These are phyloP conservation scores for Ptychoptera contaminata DNA, from an alignment of 2,888 invertebrate species.

Conservation along the genomic window DNA sequence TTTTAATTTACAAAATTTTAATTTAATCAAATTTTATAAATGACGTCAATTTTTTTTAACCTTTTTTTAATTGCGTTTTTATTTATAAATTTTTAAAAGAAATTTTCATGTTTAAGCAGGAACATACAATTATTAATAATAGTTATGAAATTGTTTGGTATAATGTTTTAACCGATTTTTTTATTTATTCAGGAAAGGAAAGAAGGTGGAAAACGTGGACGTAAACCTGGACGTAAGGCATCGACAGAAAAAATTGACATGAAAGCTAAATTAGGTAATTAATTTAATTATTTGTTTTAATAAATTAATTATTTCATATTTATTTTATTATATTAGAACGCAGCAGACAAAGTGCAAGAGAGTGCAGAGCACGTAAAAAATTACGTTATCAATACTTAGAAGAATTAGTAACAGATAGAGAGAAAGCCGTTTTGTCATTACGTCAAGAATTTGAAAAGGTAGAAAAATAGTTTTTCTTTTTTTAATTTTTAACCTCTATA, in stretches of 20 bases:
- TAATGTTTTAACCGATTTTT: background rate
- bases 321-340: slow-evolving; percentile 47
- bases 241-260: slow-evolving; percentile 79
- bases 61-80: too few species aligned
- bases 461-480: slow-evolving; percentile 14
- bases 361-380: slow-evolving; percentile 93
- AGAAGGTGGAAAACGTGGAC: slow-evolving; percentile 74
- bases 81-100: too few species aligned
- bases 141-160: too few species aligned
- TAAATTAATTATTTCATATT: slow-evolving; percentile 1
- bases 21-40: too few species aligned
- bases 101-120: too few species aligned
- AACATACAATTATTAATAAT: too few species aligned
- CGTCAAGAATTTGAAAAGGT: slow-evolving; percentile 85
- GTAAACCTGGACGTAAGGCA: slow-evolving; percentile 75
- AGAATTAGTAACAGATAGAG: slow-evolving; percentile 83
- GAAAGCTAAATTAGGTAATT: slow-evolving; percentile 77
- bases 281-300: background rate
- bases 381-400: slow-evolving; percentile 92
- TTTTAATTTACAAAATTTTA: too few species aligned
- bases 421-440: slow-evolving; percentile 77
- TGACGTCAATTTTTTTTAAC: too few species aligned
- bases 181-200: slow-evolving; percentile 37
- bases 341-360: slow-evolving; percentile 91
- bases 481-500: too few species aligned